Percentiles rank a stretch among this genome's conserved stretches.
Evolutionary conservation across 2,888 invertebrate genomes (phyloP).

Genomic region (Drosophila monieri): DNA sequence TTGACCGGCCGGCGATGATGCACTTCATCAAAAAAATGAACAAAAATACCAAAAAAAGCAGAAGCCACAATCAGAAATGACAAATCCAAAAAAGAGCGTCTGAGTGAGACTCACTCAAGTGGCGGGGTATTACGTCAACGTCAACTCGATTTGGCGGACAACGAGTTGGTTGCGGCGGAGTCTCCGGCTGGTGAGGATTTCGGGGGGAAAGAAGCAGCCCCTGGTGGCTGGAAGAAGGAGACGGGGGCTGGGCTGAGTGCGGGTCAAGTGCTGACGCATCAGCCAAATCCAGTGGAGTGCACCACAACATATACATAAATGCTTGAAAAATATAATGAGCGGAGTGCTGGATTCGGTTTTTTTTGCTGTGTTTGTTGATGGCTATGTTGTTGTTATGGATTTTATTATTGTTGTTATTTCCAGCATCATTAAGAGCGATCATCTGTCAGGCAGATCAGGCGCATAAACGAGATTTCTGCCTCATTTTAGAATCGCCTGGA

Average conservation of each 20-base stretch:
- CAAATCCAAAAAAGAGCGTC: slow-evolving; percentile 41
- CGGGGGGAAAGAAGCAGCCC: neutral
- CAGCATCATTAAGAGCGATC: slow-evolving; percentile 79
- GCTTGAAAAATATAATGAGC: slow-evolving; percentile 71
- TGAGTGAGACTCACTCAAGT: slow-evolving; percentile 72
- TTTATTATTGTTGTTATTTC: slow-evolving; percentile 34
- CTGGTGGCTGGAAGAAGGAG: neutral
- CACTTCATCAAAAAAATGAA: slow-evolving; percentile 65
- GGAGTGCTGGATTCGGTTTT: slow-evolving; percentile 48
- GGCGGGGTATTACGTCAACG: slow-evolving; percentile 75
- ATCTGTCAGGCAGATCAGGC: slow-evolving; percentile 69
- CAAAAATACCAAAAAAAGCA: slow-evolving; percentile 19
- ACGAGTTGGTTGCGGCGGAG: slow-evolving; percentile 49
- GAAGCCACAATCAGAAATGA: slow-evolving; percentile 31
- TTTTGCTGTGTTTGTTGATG: slow-evolving; percentile 6
- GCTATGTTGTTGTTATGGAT: slow-evolving; percentile 12
- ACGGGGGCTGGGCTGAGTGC: slow-evolving; percentile 25
- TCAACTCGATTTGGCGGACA: slow-evolving; percentile 76
- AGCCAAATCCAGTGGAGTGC: slow-evolving; percentile 77
- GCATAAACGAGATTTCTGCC: slow-evolving; percentile 63
- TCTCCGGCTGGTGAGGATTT: neutral
- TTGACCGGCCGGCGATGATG: slow-evolving; percentile 68
- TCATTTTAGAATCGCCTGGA: slow-evolving; percentile 43
- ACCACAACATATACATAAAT: slow-evolving; percentile 66
- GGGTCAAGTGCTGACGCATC: slow-evolving; percentile 77